Conservation (phyloP, 2,888 invertebrate species). For the Acleris emargana region DNA sequence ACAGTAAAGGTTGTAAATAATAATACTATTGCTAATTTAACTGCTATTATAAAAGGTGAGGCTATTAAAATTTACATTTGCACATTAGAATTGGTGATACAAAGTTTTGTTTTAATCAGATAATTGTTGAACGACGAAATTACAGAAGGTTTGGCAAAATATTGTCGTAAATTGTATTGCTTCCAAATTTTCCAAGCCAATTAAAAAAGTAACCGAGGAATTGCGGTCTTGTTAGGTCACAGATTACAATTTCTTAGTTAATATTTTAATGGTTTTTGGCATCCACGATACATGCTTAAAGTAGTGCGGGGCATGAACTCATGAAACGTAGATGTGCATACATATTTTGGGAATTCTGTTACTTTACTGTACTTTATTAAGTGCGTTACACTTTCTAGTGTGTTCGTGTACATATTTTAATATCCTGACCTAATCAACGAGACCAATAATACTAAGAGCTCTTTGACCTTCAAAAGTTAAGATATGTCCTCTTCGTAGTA, state of each 20-base stretch:
- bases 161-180: too few species aligned
- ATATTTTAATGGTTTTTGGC: too few species aligned
- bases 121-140: neutral
- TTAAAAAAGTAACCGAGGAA: too few species aligned
- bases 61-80: constrained; percentile 9
- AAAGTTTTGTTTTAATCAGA: neutral
- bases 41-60: constrained; percentile 29
- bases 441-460: constrained; percentile 67
- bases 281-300: too few species aligned
- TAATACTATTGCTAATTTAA: constrained; percentile 41
- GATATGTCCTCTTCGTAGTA: constrained; percentile 20
- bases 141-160: too few species aligned
- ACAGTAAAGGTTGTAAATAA: constrained; percentile 42
- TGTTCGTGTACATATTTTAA: constrained; percentile 13
- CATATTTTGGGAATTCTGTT: neutral
- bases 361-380: neutral
- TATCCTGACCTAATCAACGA: constrained; percentile 39
- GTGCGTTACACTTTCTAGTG: neutral
- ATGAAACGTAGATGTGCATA: too few species aligned
- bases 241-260: too few species aligned
- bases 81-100: neutral
- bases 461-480: constrained; percentile 27
- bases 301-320: too few species aligned
- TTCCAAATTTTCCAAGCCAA: too few species aligned
- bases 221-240: too few species aligned